Evolutionary conservation across 2,797 vertebrate species (phyloP), one percentile per base, ranked within the genome.

Genomic region (Artibeus lituratus): DNA sequence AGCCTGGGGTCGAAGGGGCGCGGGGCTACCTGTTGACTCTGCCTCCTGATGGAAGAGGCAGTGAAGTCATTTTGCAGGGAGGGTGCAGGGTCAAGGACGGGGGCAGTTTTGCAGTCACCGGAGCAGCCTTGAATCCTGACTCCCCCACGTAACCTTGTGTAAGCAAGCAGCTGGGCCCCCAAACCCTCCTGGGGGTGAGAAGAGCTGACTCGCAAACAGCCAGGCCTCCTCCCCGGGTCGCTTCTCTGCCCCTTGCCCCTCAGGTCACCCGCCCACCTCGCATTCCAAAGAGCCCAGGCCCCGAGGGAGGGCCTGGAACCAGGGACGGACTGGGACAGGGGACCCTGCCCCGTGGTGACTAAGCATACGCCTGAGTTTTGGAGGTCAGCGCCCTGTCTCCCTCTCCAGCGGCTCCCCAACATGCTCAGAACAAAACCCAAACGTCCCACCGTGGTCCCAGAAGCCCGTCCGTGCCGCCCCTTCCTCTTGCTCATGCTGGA

Each of bases 161-260:
- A 62, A 62, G 32, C 32, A 10, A n/a, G 80, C 39, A 2, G 7
- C 42, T 62, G 19, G 15, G 39, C 57, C 29, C 9, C 15, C 57
- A n/a, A 10, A 8, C 32, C 57, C 19, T 10, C 39, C 57, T 1
- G n/a, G 67, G 11, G 5, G 5, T 3, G 15, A 10, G 7, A 3
- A 2, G 51, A 29, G 7, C 11, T 26, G 11, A 26, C 21, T n/a
- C 5, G 3, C 4, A 32, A 59, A 35, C 39, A 67, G 59, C 21
- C 19, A 2, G 22, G 59, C 32, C 59, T 22, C 21, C 81, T 22
- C 59, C 18, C 59, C 21, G 2, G 3, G 21, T 37, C 62, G 19
- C 62, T 18, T 37, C 62, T 15, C n/a, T n/a, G 51, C 51, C 22
- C 62, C 32, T 69, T 4, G 22, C 15, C 22, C 44, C 62, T 85